Percentiles rank a stretch among this genome's conserved stretches.
These are phyloP conservation scores for Laspeyria flexula DNA, from an alignment of 2,888 invertebrate genomes.

Conservation along the genomic window DNA sequence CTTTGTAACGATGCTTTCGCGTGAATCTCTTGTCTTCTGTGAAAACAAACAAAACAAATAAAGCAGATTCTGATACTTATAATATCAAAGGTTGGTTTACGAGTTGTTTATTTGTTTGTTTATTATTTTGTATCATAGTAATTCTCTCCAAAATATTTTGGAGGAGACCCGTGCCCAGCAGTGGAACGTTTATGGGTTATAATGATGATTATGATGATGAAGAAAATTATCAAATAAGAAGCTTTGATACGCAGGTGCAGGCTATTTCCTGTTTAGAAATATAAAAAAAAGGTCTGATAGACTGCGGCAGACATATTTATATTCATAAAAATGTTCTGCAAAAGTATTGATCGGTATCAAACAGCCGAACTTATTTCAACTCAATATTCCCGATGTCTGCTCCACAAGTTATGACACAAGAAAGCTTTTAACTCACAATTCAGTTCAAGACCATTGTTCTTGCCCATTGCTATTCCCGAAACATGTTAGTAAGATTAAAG, in stretches of 20 bases:
- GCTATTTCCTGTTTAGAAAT: too few species aligned
- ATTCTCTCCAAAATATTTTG: too few species aligned
- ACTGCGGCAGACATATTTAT: too few species aligned
- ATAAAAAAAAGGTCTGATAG: too few species aligned
- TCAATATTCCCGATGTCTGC: conserved; percentile 53
- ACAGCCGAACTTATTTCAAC: conserved; percentile 40
- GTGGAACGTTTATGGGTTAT: too few species aligned
- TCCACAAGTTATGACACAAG: conserved; percentile 63
- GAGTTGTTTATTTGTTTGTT: background rate
- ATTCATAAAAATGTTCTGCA: background rate
- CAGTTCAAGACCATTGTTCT: conserved; percentile 42
- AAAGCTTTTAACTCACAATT: conserved; percentile 66
- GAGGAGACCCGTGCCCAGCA: too few species aligned
- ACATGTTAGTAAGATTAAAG: background rate
- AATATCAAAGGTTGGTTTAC: background rate
- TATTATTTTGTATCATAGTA: too few species aligned
- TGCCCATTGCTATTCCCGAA: conserved; percentile 13
- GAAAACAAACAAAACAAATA: conserved; percentile 13
- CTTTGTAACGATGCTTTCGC: conserved; percentile 40
- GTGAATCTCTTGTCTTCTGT: conserved; percentile 29
- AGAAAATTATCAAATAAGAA: too few species aligned
- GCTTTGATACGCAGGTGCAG: too few species aligned
- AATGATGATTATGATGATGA: too few species aligned
- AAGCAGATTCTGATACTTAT: background rate
- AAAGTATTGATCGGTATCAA: conserved; percentile 18